These are phyloP conservation scores for Accipiter cooperii DNA, from an alignment of 2,113 vertebrate genomes.

Conservation along the genomic window DNA sequence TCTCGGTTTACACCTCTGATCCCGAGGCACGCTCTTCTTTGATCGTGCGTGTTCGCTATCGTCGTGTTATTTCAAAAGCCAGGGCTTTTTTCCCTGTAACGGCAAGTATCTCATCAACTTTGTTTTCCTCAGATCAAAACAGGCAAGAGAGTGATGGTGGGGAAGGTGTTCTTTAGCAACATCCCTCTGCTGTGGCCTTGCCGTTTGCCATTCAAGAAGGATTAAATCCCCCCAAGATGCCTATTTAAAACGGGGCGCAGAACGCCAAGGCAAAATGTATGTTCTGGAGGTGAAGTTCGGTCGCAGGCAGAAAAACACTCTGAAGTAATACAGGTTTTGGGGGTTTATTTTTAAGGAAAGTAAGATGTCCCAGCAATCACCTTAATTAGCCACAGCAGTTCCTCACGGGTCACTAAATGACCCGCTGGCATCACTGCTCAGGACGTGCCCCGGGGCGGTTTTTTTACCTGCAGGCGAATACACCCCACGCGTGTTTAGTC, in stretches of 20 bases:
- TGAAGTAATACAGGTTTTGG: neutral
- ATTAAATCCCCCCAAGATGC: neutral
- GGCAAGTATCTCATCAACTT: neutral
- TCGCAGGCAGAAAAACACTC: neutral
- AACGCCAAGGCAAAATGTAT: rapidly evolving
- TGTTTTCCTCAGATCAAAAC: neutral
- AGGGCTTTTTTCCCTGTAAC: rapidly evolving
- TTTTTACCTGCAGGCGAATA: too few relatives aligned
- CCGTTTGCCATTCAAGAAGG: too few relatives aligned
- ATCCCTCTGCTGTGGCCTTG: neutral
- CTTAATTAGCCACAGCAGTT: too few relatives aligned
- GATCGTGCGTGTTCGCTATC: neutral
- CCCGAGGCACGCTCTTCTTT: neutral
- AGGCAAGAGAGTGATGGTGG: neutral
- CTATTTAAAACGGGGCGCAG: rapidly evolving
- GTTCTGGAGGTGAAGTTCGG: neutral
- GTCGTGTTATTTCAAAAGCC: neutral
- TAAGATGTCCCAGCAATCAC: neutral
- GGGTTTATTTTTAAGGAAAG: neutral
- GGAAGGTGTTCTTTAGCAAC: neutral
- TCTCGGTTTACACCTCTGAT: neutral
- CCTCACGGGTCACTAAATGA: too few relatives aligned
- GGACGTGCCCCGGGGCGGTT: neutral
- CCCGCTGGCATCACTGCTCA: too few relatives aligned
- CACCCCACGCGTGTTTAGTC: too few relatives aligned